Base-by-base conservation (phyloP, 2,797 vertebrate species). In the Ibycter americanus region DNA sequence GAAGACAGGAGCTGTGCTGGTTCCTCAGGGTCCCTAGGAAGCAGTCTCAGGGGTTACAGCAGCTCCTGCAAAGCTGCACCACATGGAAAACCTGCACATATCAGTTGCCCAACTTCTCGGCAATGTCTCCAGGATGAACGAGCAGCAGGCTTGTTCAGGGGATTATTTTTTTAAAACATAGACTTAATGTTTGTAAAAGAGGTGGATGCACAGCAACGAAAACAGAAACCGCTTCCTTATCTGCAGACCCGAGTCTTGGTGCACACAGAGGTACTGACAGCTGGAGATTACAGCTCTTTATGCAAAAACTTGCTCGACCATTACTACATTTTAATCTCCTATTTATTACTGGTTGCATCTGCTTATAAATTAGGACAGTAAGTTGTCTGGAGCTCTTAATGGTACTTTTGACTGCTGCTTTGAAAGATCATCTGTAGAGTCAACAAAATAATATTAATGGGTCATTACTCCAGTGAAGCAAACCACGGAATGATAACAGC, bases 391-490 rank as follows among this genome's bases (percentile, higher is more conserved):
- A 87, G 72, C 67, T 93, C 58, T 93, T 97, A 95, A 97, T 65
- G 86, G 83, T 63, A 89, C 72, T 59, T 94, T 96, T 97, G 92
- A 96, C 72, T 96, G 90, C 83, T 96, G 90, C 83, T 90, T 84
- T 92, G 90, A 93, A 93, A 92, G 83, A 96, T 96, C 96, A 93
- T 94, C 91, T 90, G 51, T 92, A 96, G 49, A 91, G 79, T 74
- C 91, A 93, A 95, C 94, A 95, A 94, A 97, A 95, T 87, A 87
- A 91, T 96, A 97, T 89, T 93, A 96, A 95, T 95, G 89, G 89
- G 65, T 91, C 92, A 93, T 97, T 96, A 95, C 82, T 91, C 68
- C 87, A 81, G 73, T 81, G 94, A 92, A 95, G 70, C 59, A 91
- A 85, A 93, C 47, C 65, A 87, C 4, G 1, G 86, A 92, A 78